Evolutionary conservation across 2,797 vertebrate genomes (phyloP).

Genomic region (Centropyge bicolor): DNA sequence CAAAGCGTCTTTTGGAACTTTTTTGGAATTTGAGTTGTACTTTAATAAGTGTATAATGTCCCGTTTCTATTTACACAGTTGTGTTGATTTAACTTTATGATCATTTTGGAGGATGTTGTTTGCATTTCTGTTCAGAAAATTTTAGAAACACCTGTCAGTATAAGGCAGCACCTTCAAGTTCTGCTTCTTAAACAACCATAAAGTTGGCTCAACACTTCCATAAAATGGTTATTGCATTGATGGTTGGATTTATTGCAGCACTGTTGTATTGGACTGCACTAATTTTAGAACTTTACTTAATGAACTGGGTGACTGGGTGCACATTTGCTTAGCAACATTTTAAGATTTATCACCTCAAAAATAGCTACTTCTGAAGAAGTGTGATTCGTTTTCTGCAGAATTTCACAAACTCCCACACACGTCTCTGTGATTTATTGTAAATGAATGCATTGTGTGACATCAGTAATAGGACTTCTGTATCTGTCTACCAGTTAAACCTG

Average conservation of each 20-base stretch:
- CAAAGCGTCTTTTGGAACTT: too few relatives aligned
- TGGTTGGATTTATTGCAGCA: not conserved
- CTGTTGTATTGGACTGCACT: not conserved
- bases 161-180: too few relatives aligned
- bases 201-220: not conserved
- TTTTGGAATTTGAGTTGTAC: not conserved
- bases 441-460: slow-evolving; percentile 26
- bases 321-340: not conserved
- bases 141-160: not conserved
- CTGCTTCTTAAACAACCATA: not conserved
- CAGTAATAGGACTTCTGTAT: not conserved
- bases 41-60: not conserved
- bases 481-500: slow-evolving; percentile 30
- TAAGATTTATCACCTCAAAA: not conserved
- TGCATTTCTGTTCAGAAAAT: not conserved
- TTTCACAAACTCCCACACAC: slow-evolving; percentile 3
- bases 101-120: not conserved
- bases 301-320: not conserved
- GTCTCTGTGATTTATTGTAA: slow-evolving; percentile 43
- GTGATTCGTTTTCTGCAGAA: not conserved
- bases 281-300: not conserved
- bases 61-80: not conserved
- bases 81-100: not conserved
- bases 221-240: too few relatives aligned
- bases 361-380: not conserved